phyloP scores from a whole-genome alignment of 2,797 vertebrate genomes.

The Halcyon leucocephala region DNA sequence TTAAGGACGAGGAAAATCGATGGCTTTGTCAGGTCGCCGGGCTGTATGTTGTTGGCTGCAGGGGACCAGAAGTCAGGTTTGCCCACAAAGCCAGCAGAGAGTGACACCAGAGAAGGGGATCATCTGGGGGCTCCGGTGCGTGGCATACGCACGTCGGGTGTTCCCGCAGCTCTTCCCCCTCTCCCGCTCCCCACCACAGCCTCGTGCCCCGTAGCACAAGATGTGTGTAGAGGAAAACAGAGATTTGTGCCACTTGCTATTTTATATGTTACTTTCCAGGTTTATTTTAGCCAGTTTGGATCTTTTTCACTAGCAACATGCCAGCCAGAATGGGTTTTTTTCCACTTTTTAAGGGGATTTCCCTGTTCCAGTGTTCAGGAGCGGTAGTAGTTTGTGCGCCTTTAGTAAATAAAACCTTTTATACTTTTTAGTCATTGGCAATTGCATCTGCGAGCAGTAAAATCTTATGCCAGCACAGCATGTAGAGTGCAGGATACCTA shows the following conservation, averaged over 20 bases:
- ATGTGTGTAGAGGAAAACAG: not conserved
- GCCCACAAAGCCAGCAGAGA: not conserved
- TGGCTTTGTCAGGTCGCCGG: conserved; percentile 3
- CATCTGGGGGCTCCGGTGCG: not conserved
- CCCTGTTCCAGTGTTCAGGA: not conserved
- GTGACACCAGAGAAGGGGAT: not conserved
- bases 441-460: conserved; percentile 46
- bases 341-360: not conserved
- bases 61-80: not conserved
- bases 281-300: conserved; percentile 17
- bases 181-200: not conserved
- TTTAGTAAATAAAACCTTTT: conserved; percentile 59
- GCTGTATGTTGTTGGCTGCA: not conserved
- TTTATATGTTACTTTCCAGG: not conserved
- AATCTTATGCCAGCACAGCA: not conserved
- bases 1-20: conserved; percentile 37
- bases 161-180: not conserved
- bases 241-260: not conserved
- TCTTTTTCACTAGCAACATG: not conserved
- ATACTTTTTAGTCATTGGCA: conserved; percentile 53
- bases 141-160: rapidly evolving
- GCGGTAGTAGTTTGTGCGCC: not conserved
- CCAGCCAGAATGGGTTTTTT: not conserved
- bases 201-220: not conserved
- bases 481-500: conserved; percentile 24